Evolutionary conservation across 2,113 vertebrate genomes (phyloP).

Genomic region (Collichthys lucidus): DNA sequence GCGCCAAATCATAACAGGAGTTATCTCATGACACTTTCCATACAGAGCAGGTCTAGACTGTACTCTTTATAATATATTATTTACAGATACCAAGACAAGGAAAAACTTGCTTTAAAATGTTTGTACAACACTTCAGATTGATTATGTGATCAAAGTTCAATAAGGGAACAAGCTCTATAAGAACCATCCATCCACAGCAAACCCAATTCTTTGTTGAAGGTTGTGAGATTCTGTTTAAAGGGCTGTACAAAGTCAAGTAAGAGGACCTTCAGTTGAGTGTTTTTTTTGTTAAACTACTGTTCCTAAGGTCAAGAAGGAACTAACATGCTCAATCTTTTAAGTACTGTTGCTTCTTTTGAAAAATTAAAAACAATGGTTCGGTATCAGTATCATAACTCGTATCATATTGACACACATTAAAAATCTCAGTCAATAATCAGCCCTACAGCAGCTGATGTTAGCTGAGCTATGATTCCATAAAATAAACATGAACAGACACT

Average conservation of each 20-base stretch:
- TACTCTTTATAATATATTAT: too few species aligned
- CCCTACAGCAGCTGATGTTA: not conserved
- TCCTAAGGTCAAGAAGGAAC: not conserved
- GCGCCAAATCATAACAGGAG: too few species aligned
- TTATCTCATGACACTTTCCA: too few species aligned
- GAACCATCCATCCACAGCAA: not conserved
- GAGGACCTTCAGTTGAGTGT: not conserved
- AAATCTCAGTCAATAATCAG: not conserved
- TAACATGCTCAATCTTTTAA: not conserved
- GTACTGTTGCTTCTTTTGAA: not conserved
- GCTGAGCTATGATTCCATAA: not conserved
- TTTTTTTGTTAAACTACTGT: conserved; percentile 6
- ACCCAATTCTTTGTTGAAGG: not conserved
- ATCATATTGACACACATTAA: not conserved
- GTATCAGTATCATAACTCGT: not conserved
- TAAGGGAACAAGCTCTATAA: not conserved
- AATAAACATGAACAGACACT: not conserved
- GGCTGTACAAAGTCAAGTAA: not conserved
- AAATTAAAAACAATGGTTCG: not conserved
- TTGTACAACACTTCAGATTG: not conserved
- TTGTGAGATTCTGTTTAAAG: not conserved
- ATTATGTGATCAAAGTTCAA: not conserved
- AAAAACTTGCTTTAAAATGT: not conserved
- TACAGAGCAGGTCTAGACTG: too few species aligned
- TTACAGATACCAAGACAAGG: too few species aligned